Evolutionary conservation across 2,113 vertebrate species (phyloP).

Genomic region (Sterrhoptilus dennistouni): DNA sequence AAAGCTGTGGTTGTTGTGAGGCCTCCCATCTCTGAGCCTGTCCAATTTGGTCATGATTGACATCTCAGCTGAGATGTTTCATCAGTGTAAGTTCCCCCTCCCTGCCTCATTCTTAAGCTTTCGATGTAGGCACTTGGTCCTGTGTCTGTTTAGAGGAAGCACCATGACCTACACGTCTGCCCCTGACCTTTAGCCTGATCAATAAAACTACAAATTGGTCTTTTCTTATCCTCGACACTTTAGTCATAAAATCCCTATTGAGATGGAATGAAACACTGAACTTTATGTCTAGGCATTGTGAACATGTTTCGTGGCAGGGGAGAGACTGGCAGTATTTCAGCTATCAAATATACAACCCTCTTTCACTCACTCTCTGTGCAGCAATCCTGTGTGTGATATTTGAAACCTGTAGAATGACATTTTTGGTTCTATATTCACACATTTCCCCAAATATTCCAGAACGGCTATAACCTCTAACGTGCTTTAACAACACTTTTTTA

Average conservation of each 20-base stretch:
- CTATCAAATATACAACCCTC: constrained; percentile 45
- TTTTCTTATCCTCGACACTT: constrained; percentile 69
- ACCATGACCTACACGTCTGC: constrained; percentile 65
- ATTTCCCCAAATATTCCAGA: constrained; percentile 2
- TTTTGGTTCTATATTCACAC: background rate
- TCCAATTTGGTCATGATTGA: constrained; percentile 41
- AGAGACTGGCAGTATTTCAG: constrained; percentile 53
- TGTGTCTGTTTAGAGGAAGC: constrained; percentile 36
- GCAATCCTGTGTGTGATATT: constrained; percentile 22
- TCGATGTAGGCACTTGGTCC: background rate
- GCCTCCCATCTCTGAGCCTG: background rate
- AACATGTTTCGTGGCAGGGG: constrained; percentile 55
- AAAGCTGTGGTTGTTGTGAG: background rate
- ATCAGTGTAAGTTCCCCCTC: background rate
- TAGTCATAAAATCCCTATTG: constrained; percentile 62
- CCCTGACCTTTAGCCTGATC: constrained; percentile 77
- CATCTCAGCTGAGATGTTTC: background rate
- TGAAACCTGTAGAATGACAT: constrained; percentile 1
- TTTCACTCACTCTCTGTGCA: background rate
- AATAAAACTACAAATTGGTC: constrained; percentile 73
- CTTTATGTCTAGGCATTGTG: constrained; percentile 61
- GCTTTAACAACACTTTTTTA: background rate
- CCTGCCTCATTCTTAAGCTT: background rate
- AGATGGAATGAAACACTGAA: constrained; percentile 71
- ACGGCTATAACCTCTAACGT: background rate